Base-by-base conservation (phyloP, 2,888 invertebrate species). In the Ophonus ardosiacus region DNA sequence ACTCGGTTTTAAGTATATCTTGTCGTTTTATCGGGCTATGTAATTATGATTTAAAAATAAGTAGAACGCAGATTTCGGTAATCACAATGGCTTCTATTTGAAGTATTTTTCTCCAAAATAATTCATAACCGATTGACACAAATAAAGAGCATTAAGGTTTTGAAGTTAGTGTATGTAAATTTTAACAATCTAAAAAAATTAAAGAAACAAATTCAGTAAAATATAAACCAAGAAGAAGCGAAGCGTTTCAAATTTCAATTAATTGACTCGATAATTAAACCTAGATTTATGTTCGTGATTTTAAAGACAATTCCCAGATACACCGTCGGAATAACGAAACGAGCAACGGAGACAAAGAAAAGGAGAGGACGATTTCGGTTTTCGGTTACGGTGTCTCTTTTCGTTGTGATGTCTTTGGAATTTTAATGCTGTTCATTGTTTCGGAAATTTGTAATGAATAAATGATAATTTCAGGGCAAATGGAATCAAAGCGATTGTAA, bases 361-460 rank as follows among this genome's bases (percentile, higher is more conserved):
- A 78, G 13, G 18, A 21, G 74, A 57, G n/a, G 15, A 78, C 21
- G 18, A 7, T 76, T 13, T n/a, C 65, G 13, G 31, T n/a, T 31
- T 18, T 43, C 17, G 40, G 56, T 7, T 21, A 56, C 78, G 57
- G 17, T 78, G 51, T 57, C 57, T 57, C 78, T 24, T 56, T 78
- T n/a, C 13, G 56, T 18, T 56, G n/a, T 31, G 8, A 15, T 15
- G 57, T 56, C 78, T 78, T 18, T 18, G 57, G 78, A 56, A 78
- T 78, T 78, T 78, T 78, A 78, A 57, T 78, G 57, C 78, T 57
- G 57, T 78, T 4, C 51, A 56, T 78, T 78, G 78, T 78, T 78
- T 78, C 24, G 78, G 31, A 78, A 78, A 78, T 78, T 78, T 78
- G 78, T 56, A 78, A 78, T 78, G 78, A 78, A 78, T 78, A 78